A percentile compares a stretch with the other conserved stretches of the same genome.
phyloP scores from a whole-genome alignment of 2,888 invertebrate genomes.

The Orthosia gothica region DNA sequence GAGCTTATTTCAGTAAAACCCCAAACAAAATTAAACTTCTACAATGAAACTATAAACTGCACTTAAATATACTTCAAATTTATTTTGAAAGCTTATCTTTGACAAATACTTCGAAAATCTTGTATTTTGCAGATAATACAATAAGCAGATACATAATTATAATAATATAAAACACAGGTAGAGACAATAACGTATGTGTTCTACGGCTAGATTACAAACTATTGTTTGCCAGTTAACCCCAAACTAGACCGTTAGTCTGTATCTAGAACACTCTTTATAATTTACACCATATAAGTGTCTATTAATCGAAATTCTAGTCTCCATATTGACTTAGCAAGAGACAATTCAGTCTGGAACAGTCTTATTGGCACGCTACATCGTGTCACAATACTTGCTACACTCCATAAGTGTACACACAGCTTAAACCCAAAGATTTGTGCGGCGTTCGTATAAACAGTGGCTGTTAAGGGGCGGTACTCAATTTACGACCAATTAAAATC shows the following conservation, averaged over 20 bases:
- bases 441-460: constrained; percentile 70
- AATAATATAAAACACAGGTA: too few species aligned
- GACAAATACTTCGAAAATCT: too few species aligned
- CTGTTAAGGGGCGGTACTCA: constrained; percentile 80
- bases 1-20: constrained; percentile 4
- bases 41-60: neutral
- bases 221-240: too few species aligned
- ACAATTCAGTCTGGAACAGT: constrained; percentile 7
- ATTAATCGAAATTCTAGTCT: neutral
- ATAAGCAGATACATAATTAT: too few species aligned
- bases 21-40: neutral
- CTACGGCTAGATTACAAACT: too few species aligned
- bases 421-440: constrained; percentile 76
- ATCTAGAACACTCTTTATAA: too few species aligned
- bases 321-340: neutral
- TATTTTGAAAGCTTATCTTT: neutral
- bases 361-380: constrained; percentile 19
- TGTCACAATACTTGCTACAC: constrained; percentile 24
- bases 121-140: too few species aligned
- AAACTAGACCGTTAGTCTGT: too few species aligned
- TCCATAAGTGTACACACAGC: constrained; percentile 66
- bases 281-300: too few species aligned
- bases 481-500: constrained; percentile 90
- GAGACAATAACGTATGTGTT: too few species aligned
- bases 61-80: neutral